Evolutionary conservation across 2,113 vertebrate genomes (phyloP), one percentile per base, ranked within the genome.

Genomic region (Hippocampus comes): DNA sequence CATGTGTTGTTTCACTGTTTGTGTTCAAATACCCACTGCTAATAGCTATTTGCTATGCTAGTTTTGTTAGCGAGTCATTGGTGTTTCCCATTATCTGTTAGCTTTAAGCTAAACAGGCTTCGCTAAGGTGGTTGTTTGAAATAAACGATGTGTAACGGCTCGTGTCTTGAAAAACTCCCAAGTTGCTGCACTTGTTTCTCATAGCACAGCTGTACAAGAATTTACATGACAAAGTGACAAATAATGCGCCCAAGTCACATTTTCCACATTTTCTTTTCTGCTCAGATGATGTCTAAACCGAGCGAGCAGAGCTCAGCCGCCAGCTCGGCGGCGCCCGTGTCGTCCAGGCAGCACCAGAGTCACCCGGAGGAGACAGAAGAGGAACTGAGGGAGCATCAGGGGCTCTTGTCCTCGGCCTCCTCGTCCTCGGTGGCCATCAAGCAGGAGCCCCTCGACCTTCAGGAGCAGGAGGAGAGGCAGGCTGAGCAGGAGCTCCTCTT

Each of bases 291-390:
- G 75, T 86, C 96, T 68, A 97, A 97, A 38, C 89, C 95, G 1
- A 63, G 90, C 0, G 96, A 97, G 77, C 94, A 92, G 6, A 80
- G 92, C 7, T 92, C 86, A 0, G 69, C 75, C 1, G 51, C 74
- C 5, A 57, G 78, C 78, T 88, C 95, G 0, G 69, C 90, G 5
- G 10, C 72, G 30, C 73, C 82, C 0, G 84, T 83, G 63, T 92
- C 93, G 0, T 78, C 92, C 20, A 90, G 96, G 79, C 96, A 97
- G 84, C 96, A 95, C 11, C 95, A 96, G 91, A 96, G 95, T 89
- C 96, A 97, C 88, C 96, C 96, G 0, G 96, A 97, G 87, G 96
- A 97, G 91, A 97, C 95, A 0, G 96, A 97, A 81, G 96, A 97
- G 85, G 95, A 97, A 79, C 90, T 97, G n/a, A 89, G 95, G 2